These are phyloP conservation scores for Pogonomyrmex barbatus DNA, from an alignment of 1,140 invertebrate genomes.

Conservation along the genomic window DNA sequence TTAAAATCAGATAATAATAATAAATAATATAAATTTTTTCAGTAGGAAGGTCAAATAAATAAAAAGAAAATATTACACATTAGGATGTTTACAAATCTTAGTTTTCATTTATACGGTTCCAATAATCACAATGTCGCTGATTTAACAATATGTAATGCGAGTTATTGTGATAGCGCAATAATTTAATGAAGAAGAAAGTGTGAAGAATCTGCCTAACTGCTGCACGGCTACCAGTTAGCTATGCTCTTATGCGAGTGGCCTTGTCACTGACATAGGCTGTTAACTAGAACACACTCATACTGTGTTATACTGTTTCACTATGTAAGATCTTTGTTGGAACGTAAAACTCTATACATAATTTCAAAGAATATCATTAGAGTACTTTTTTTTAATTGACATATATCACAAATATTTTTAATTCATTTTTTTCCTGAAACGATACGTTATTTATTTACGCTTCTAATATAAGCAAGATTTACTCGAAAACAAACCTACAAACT, in stretches of 20 bases:
- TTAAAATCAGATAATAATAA: no score
- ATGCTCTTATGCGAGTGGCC: conserved; percentile 34
- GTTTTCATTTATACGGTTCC: conserved; percentile 1
- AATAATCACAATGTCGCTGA: neutral
- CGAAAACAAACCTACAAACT: no score
- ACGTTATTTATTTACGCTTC: no score
- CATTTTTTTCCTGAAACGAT: no score
- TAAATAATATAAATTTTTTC: neutral
- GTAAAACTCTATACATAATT: no score
- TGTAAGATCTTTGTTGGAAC: no score
- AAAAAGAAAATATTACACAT: neutral
- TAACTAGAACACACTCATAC: no score
- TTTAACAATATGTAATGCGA: neutral
- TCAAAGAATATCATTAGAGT: no score
- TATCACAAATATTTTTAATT: no score
- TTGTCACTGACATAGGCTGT: conserved; percentile 6
- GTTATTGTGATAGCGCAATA: conserved; percentile 34
- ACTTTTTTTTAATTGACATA: no score
- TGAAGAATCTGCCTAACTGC: conserved; percentile 50
- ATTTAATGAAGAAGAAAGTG: neutral
- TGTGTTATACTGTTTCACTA: no score
- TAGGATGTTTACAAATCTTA: conserved; percentile 14
- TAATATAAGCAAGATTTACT: no score
- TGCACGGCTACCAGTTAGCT: conserved; percentile 10
- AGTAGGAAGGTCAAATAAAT: neutral